Base-by-base conservation (phyloP, 2,113 vertebrate genomes). In the Ctenodactylus gundi region DNA sequence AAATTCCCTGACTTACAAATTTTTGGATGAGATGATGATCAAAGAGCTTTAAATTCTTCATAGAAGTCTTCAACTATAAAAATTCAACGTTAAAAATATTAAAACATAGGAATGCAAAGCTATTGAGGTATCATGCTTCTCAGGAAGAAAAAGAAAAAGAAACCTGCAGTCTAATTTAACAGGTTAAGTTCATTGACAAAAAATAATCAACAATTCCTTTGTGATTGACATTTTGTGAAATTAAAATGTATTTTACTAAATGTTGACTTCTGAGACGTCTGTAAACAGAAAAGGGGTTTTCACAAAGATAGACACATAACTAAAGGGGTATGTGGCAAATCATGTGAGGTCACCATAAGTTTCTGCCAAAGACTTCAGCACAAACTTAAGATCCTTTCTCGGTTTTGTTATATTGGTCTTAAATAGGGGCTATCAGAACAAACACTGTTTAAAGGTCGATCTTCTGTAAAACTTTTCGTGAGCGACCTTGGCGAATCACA, bases 231-330 rank as follows among this genome's bases (percentile, higher is more conserved):
- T 88, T 92, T 95, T 60, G 86, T 94, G 60, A 95, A 95, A 95
- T 93, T 92, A 96, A 95, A 96, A 91, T 94, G 39, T 53, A 94
- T 93, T 94, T 60, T 88, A 64, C 57, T 39, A 94, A 89, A 91
- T 57, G 49, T 76, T 95, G 46, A 93, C 41, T 93, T 91, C 55
- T 93, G 57, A 92, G 31, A 78, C 82, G 7, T 57, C 7, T 84
- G 21, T 41, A 81, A 11, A 18, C 51, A 96, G 44, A 85, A 70
- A 76, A 62, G 39, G 0, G 9, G 85, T 93, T 96, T 82, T 51
- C 46, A 34, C 89, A 76, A 80, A 85, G 95, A 55, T 23, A 91
- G 11, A 92, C 64, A 41, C 1, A n/a, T 75, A 88, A 85, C 34
- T 84, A 51, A 90, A 9, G 15, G 78, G 2, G 23, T 13, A 84